These are phyloP conservation scores for Eurypyga helias DNA, from an alignment of 2,113 vertebrate genomes.

Conservation along the genomic window DNA sequence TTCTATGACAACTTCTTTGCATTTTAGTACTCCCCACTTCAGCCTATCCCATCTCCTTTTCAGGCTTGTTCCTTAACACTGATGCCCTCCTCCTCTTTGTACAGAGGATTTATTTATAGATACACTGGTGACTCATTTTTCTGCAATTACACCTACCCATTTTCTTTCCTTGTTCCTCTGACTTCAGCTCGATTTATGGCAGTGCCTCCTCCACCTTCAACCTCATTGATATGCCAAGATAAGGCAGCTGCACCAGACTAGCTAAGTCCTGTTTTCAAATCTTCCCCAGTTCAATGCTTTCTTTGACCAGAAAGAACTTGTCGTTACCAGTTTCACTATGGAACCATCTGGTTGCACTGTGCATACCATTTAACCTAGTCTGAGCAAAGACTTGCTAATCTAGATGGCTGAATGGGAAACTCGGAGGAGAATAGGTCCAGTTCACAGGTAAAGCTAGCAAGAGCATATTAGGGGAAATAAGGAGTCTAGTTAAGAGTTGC, in stretches of 20 bases:
- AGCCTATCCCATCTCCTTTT: not conserved
- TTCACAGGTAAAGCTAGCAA: not conserved
- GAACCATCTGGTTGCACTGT: not conserved
- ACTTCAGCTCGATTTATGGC: conserved; percentile 7
- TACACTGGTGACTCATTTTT: conserved; percentile 38
- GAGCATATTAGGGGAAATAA: not conserved
- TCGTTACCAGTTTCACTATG: not conserved
- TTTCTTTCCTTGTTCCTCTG: conserved; percentile 23
- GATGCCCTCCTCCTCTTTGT: not conserved
- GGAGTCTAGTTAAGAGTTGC: not conserved
- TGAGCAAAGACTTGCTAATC: not conserved
- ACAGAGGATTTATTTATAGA: conserved; percentile 41
- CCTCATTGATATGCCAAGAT: conserved; percentile 21
- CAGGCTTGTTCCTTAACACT: conserved; percentile 21
- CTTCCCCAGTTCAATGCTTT: not conserved
- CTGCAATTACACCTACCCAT: conserved; percentile 46
- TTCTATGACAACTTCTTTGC: not conserved
- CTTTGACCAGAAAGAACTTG: not conserved
- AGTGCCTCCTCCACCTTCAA: conserved; percentile 15
- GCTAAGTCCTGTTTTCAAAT: not conserved
- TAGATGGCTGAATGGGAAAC: not conserved
- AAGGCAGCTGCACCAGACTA: not conserved
- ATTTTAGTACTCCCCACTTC: not conserved
- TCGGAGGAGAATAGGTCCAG: not conserved
- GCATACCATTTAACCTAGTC: not conserved